Evolutionary conservation across 2,888 invertebrate genomes (phyloP).

Genomic region (Orthosia gothica): DNA sequence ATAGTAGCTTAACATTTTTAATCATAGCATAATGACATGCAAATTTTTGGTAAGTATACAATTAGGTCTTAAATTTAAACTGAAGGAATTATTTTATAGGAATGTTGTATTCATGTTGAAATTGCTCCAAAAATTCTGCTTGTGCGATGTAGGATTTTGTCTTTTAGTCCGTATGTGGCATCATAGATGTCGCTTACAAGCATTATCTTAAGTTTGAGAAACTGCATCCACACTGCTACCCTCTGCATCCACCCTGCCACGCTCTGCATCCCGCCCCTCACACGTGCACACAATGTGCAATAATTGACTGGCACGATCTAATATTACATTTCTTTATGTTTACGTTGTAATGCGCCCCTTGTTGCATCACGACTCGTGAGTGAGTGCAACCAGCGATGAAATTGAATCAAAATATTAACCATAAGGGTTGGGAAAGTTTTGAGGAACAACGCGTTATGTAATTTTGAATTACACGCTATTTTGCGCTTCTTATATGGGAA

Average conservation of each 20-base stretch:
- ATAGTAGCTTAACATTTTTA: too few relatives aligned
- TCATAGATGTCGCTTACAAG: not conserved
- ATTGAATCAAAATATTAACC: conserved; percentile 38
- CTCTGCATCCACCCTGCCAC: not conserved
- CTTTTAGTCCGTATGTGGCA: not conserved
- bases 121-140: too few relatives aligned
- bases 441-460: too few relatives aligned
- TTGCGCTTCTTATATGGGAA: not conserved
- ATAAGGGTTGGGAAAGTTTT: not conserved
- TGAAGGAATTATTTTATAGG: too few relatives aligned
- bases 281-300: conserved; percentile 58
- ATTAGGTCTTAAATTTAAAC: too few relatives aligned
- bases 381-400: conserved; percentile 10
- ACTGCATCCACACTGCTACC: not conserved
- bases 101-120: too few relatives aligned
- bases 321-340: conserved; percentile 53
- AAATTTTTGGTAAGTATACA: too few relatives aligned
- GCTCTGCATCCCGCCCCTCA: conserved; percentile 17
- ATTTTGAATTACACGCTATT: too few relatives aligned
- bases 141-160: too few relatives aligned
- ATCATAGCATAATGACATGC: too few relatives aligned
- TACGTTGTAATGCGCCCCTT: conserved; percentile 13
- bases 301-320: conserved; percentile 52
- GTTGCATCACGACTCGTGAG: not conserved
- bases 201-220: not conserved